Percentiles rank a stretch among this genome's conserved stretches.
phyloP scores from a whole-genome alignment of 2,113 vertebrate genomes.

The Asarcornis scutulata region DNA sequence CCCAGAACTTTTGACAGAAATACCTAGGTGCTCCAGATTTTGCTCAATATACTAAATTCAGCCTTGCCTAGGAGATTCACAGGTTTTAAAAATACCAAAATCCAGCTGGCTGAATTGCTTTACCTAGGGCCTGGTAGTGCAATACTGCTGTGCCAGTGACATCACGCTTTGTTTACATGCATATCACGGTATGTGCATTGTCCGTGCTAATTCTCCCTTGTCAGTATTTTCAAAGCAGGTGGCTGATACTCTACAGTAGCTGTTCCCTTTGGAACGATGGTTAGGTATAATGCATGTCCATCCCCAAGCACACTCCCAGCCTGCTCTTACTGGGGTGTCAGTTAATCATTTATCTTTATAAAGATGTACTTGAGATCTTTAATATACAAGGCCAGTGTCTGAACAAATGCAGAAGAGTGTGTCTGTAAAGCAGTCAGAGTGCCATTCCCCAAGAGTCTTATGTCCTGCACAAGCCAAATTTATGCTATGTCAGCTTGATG shows the following conservation, averaged over 20 bases:
- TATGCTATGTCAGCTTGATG: background rate
- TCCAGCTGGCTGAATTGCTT: background rate
- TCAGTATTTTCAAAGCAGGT: background rate
- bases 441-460: background rate
- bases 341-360: background rate
- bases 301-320: background rate
- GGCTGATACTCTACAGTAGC: background rate
- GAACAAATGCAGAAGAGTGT: rapidly evolving
- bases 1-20: background rate
- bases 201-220: background rate
- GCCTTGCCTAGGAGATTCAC: background rate
- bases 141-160: conserved; percentile 47
- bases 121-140: conserved; percentile 28
- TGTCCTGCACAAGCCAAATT: background rate
- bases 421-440: background rate
- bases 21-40: background rate
- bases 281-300: background rate
- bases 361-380: background rate
- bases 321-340: background rate
- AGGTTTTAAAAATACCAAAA: conserved; percentile 17
- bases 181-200: background rate
- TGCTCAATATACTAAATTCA: background rate
- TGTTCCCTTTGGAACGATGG: background rate
- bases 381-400: background rate
- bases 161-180: background rate